Evolutionary conservation across 1,140 invertebrate genomes (phyloP).

Genomic region (Zaprionus gabonicus): DNA sequence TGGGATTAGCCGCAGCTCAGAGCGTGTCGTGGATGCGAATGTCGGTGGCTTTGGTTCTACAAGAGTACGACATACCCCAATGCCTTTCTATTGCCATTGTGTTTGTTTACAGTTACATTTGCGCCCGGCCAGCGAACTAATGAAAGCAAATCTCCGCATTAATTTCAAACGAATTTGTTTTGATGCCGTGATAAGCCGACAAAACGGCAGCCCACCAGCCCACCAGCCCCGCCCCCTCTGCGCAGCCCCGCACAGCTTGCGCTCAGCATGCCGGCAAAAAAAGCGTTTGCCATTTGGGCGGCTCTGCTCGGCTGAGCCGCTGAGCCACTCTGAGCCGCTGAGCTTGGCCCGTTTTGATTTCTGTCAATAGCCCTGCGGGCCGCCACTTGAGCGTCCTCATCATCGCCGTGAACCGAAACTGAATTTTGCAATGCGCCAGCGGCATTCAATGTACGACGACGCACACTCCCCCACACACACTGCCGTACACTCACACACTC

Average conservation of each 20-base stretch:
- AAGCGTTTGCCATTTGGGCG: slow-evolving; percentile 72
- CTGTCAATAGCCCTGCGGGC: slow-evolving; percentile 78
- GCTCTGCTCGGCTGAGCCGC: slow-evolving; percentile 17
- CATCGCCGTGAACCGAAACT: slow-evolving; percentile 64
- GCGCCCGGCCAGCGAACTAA: slow-evolving; percentile 70
- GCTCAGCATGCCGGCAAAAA: slow-evolving; percentile 7
- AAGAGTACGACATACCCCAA: not conserved
- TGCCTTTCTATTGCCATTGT: slow-evolving; percentile 52
- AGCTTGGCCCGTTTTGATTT: slow-evolving; percentile 71
- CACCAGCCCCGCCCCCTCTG: not conserved
- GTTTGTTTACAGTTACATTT: slow-evolving; percentile 76
- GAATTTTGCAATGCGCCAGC: slow-evolving; percentile 69
- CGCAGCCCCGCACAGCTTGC: too few relatives aligned
- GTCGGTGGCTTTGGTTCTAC: slow-evolving; percentile 54
- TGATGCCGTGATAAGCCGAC: slow-evolving; percentile 82
- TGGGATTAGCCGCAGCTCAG: slow-evolving; percentile 71
- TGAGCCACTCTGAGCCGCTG: slow-evolving; percentile 1
- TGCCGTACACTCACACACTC: slow-evolving; percentile 5
- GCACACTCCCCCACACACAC: slow-evolving; percentile 24
- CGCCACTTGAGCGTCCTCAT: slow-evolving; percentile 71
- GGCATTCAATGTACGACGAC: slow-evolving; percentile 38
- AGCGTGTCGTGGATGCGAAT: slow-evolving; percentile 49
- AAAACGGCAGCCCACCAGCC: slow-evolving; percentile 45
- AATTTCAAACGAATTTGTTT: slow-evolving; percentile 84
- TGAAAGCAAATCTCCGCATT: slow-evolving; percentile 84